phyloP scores from a whole-genome alignment of 2,888 invertebrate genomes.

The Aporophyla lueneburgensis region DNA sequence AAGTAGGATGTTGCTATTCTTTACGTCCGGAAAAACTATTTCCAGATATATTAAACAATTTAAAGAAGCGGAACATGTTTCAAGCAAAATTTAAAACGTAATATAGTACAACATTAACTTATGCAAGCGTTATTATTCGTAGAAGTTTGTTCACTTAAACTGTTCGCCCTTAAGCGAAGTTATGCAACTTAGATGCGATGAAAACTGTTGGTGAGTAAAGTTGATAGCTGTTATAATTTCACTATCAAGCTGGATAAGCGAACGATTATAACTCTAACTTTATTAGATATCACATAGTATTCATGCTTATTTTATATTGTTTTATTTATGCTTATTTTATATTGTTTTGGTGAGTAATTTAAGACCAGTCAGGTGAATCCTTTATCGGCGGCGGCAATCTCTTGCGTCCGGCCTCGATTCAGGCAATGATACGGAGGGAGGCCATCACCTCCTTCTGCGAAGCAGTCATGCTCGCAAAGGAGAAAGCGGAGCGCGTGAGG shows the following conservation, averaged over 20 bases:
- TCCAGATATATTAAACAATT: slow-evolving; percentile 1
- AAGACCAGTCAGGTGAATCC: background rate
- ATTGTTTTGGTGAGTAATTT: background rate
- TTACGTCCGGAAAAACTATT: too few species aligned
- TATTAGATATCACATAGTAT: background rate
- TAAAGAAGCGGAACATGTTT: background rate
- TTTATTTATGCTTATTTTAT: too few species aligned
- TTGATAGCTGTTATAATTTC: slow-evolving; percentile 44
- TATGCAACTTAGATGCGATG: slow-evolving; percentile 39
- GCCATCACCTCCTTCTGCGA: too few species aligned
- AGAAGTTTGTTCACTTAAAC: slow-evolving; percentile 51
- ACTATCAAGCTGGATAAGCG: slow-evolving; percentile 14
- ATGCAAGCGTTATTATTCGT: slow-evolving; percentile 32
- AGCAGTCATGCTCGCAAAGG: too few species aligned
- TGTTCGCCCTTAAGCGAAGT: slow-evolving; percentile 38
- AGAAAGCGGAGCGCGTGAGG: too few species aligned
- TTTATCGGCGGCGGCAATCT: too few species aligned
- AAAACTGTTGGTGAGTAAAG: slow-evolving; percentile 40
- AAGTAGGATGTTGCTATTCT: too few species aligned
- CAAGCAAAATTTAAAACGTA: slow-evolving; percentile 32
- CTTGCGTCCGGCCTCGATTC: too few species aligned
- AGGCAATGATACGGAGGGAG: too few species aligned
- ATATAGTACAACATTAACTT: slow-evolving; percentile 22
- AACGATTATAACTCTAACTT: slow-evolving; percentile 13
- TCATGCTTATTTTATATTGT: background rate